Percentiles rank a stretch among this genome's conserved stretches.
Evolutionary conservation across 2,888 invertebrate species (phyloP).

Genomic region (Hymenopus coronatus): DNA sequence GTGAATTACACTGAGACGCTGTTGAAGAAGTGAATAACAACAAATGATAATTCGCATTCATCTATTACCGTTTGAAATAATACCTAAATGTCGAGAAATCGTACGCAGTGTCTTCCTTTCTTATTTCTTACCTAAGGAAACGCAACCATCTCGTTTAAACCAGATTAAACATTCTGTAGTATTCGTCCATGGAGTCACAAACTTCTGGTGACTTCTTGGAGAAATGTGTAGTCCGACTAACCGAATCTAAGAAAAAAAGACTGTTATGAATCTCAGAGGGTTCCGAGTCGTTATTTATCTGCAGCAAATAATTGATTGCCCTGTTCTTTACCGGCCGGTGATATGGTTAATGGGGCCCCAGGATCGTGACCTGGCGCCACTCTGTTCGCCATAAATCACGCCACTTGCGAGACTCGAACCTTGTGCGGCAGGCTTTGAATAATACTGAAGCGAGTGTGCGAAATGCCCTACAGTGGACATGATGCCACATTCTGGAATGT

Average conservation of each 20-base stretch:
- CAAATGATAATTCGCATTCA: too few relatives aligned
- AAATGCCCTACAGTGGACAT: background rate
- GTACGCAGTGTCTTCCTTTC: background rate
- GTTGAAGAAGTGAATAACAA: too few relatives aligned
- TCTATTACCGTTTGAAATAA: background rate
- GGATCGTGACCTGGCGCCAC: background rate
- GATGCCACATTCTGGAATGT: background rate
- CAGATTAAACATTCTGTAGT: background rate
- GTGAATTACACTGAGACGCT: too few relatives aligned
- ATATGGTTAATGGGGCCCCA: background rate
- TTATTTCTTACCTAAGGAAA: background rate
- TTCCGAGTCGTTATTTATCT: background rate
- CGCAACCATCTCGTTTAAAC: background rate
- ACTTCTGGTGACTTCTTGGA: background rate
- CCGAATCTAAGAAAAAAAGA: background rate
- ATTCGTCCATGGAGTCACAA: too few relatives aligned
- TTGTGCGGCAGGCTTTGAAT: background rate
- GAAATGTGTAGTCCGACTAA: background rate
- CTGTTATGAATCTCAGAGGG: background rate
- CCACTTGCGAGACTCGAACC: background rate
- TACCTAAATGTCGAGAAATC: background rate
- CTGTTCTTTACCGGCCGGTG: background rate
- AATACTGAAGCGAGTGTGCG: background rate
- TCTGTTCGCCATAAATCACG: background rate
- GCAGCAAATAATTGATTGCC: background rate